Base-by-base conservation (phyloP, 2,113 vertebrate species). In the Lamprologus callipterus region DNA sequence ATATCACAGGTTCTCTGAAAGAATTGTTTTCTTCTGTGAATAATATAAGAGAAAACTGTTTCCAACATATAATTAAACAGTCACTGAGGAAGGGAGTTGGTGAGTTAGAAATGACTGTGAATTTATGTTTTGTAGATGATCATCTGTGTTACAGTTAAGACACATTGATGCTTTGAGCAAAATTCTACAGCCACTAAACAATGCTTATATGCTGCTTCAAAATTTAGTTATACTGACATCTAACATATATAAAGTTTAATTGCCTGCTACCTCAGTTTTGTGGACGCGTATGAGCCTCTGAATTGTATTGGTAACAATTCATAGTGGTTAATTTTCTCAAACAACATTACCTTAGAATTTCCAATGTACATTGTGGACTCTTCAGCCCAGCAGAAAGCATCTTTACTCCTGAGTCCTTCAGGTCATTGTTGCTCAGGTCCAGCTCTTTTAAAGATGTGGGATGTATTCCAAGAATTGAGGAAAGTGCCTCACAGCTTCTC, bases 261-360 rank as follows among this genome's bases (percentile, higher is more conserved):
- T 40, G 63, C 63, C 63, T 37, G 33, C 19, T 1, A 37, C 0
- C 63, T 68, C 0, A 2, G 31, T 68, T 68, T 37, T 37, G 33
- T 37, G 33, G 11, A 70, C 1, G 0, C 1, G 1, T 37, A 1
- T 21, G n/a, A 70, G 12, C n/a, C 35, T 70, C 1, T 42, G 63
- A 63, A 35, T 33, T 23, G 11, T 68, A 40, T 40, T 40, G 5
- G 35, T 21, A 42, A 70, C 63, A 23, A 70, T 40, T 70, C 26
- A 31, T 31, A 60, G 57, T 65, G 60, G 17, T 65, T 65, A 68
- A 68, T 37, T 37, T 68, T 68, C 60, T 37, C 60, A 68, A 68
- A 68, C 33, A 68, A 9, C 35, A 21, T 42, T 5, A 70, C 63
- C 63, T 70, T 40, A 70, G 63, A 42, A 1, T 42, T 70, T 70